A percentile compares a stretch with the other conserved stretches of the same genome.
These are phyloP conservation scores for Rhizomys pruinosus DNA, from an alignment of 2,113 vertebrate genomes.

Conservation along the genomic window DNA sequence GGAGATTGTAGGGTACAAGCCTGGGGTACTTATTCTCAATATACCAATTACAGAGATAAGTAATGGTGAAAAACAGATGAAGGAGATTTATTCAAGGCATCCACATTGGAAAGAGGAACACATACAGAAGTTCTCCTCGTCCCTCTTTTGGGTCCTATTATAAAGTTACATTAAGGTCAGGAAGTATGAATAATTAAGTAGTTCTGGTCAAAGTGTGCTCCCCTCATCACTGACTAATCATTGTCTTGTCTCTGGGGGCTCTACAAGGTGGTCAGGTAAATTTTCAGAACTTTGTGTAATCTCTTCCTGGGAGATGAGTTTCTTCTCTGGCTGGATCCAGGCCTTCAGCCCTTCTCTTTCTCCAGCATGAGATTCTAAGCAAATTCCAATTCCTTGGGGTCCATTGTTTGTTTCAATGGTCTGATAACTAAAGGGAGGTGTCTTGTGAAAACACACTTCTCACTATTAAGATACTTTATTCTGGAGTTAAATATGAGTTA, in stretches of 20 bases:
- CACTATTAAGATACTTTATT: neutral
- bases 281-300: neutral
- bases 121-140: neutral
- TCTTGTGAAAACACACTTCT: neutral
- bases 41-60: too few relatives aligned
- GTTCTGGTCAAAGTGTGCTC: neutral
- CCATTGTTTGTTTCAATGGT: neutral
- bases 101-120: neutral
- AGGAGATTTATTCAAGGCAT: neutral
- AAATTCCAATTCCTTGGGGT: neutral
- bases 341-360: neutral
- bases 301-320: neutral
- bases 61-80: neutral
- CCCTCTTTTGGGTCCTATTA: neutral
- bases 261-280: neutral
- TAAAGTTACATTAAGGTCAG: neutral
- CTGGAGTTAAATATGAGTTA: neutral
- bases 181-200: neutral
- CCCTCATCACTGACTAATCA: neutral
- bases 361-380: neutral
- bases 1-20: neutral
- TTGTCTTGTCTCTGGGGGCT: neutral
- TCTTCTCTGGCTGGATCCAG: neutral
- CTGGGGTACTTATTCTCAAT: neutral
- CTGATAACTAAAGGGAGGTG: neutral